Conservation (phyloP, 2,797 vertebrate genomes). For the Lepilemur ruficaudatus region DNA sequence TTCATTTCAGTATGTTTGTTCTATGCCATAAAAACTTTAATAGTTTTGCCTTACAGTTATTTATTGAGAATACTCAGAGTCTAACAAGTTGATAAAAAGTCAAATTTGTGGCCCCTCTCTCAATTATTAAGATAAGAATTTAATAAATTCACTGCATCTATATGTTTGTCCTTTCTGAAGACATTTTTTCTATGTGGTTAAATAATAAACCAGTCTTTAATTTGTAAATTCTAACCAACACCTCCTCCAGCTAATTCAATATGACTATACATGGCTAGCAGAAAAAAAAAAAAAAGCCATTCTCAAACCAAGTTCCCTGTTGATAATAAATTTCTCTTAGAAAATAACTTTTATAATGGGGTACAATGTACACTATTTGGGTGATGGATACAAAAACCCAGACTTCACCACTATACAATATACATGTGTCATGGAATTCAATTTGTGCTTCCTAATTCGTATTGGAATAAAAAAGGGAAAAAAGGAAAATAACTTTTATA, state of each 20-base stretch:
- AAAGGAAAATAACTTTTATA: background rate
- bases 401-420: background rate
- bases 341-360: background rate
- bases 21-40: constrained; percentile 23
- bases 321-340: constrained; percentile 39
- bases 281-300: background rate
- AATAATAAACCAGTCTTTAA: constrained; percentile 49
- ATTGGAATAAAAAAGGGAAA: background rate
- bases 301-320: background rate
- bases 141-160: constrained; percentile 38
- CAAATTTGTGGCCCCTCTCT: background rate
- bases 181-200: background rate
- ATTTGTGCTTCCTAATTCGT: background rate
- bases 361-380: background rate
- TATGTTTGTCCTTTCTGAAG: background rate
- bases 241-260: background rate
- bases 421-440: background rate
- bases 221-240: constrained; percentile 53
- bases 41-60: background rate
- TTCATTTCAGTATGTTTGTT: constrained; percentile 12
- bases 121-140: constrained; percentile 55
- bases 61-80: background rate
- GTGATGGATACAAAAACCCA: background rate
- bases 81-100: constrained; percentile 8
- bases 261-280: background rate